A percentile compares a stretch with the other conserved stretches of the same genome.
These are phyloP conservation scores for Pogonognathellus flavescens DNA, from an alignment of 1,140 invertebrate species.

Conservation along the genomic window DNA sequence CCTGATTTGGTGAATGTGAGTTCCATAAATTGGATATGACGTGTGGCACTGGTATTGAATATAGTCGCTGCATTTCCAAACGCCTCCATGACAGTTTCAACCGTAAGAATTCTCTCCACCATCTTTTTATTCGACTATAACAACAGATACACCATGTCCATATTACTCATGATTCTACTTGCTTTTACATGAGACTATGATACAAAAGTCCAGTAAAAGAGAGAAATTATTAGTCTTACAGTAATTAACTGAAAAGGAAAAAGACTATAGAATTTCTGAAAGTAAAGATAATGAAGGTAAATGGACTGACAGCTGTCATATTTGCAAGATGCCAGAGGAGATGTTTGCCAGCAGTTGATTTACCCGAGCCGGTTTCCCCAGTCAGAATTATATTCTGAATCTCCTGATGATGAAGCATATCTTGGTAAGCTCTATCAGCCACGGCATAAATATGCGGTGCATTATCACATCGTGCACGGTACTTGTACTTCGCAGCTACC, in stretches of 20 bases:
- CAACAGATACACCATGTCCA: constrained; percentile 42
- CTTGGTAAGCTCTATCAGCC: constrained; percentile 88
- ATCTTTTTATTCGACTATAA: constrained; percentile 72
- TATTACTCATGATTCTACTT: neutral
- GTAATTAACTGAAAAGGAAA: constrained; percentile 21
- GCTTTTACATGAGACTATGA: neutral
- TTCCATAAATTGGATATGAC: constrained; percentile 86
- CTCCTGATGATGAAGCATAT: constrained; percentile 85
- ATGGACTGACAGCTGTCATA: constrained; percentile 58
- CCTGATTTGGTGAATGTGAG: constrained; percentile 87
- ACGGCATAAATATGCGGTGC: constrained; percentile 91
- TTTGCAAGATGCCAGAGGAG: constrained; percentile 78
- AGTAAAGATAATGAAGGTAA: constrained; percentile 51
- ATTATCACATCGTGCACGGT: constrained; percentile 81
- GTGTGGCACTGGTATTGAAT: constrained; percentile 87
- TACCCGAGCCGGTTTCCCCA: constrained; percentile 86
- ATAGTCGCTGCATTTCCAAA: constrained; percentile 88
- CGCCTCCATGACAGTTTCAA: constrained; percentile 82
- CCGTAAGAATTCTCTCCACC: constrained; percentile 79
- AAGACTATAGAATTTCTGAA: constrained; percentile 35
- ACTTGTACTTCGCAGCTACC: constrained; percentile 52
- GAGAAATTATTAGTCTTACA: constrained; percentile 10
- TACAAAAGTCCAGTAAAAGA: neutral
- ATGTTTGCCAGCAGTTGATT: constrained; percentile 82
- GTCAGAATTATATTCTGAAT: constrained; percentile 85